Evolutionary conservation across 2,113 vertebrate species (phyloP).

Genomic region (Australoheros scitulus): DNA sequence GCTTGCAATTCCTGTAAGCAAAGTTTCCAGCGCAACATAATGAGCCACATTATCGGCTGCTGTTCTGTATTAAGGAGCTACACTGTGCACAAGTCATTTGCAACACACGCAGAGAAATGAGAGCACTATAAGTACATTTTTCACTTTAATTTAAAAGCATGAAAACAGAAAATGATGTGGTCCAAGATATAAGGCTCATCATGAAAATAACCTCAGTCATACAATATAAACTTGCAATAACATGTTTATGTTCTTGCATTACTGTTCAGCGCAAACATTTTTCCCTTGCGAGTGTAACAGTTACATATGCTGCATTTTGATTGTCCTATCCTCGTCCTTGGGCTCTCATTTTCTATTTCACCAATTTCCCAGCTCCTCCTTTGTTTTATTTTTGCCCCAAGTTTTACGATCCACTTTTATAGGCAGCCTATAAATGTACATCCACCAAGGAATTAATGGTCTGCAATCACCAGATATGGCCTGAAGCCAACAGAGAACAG

Average conservation of each 20-base stretch:
- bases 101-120: too few species aligned
- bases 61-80: too few species aligned
- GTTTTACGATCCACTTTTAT: constrained; percentile 23
- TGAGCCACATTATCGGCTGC: too few species aligned
- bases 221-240: not conserved
- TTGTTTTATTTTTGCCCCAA: constrained; percentile 42
- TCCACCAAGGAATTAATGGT: constrained; percentile 32
- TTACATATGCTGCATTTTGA: not conserved
- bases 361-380: not conserved
- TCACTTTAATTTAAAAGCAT: not conserved
- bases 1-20: too few species aligned
- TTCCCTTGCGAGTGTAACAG: not conserved
- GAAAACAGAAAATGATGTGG: not conserved
- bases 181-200: not conserved
- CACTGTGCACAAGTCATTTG: too few species aligned
- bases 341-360: not conserved
- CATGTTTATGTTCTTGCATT: not conserved
- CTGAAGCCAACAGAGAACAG: constrained; percentile 31
- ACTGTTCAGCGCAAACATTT: not conserved
- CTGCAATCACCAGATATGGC: constrained; percentile 38
- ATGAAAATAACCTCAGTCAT: not conserved
- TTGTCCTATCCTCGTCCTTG: not conserved
- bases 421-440: constrained; percentile 25
- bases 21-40: too few species aligned
- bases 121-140: too few species aligned